These are phyloP conservation scores for Notiomystis cincta DNA, from an alignment of 2,113 vertebrate species.

Conservation along the genomic window DNA sequence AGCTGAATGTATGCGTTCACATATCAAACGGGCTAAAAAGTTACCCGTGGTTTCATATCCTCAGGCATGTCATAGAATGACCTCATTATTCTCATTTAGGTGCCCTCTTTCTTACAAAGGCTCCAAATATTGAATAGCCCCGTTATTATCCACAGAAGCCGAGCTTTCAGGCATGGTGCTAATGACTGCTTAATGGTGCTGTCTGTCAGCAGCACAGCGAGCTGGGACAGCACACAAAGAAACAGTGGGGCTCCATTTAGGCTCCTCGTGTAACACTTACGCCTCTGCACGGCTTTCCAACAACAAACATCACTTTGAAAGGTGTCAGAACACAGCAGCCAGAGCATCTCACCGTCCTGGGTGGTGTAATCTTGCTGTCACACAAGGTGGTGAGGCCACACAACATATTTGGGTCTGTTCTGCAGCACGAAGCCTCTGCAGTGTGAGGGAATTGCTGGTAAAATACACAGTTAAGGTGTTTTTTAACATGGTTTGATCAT, in stretches of 20 bases:
- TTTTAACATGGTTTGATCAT: not conserved
- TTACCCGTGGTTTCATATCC: slow-evolving; percentile 44
- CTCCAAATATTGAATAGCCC: slow-evolving; percentile 44
- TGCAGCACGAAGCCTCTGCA: not conserved
- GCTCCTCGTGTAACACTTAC: not conserved
- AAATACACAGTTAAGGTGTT: not conserved
- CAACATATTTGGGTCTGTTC: not conserved
- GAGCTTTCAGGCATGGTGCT: slow-evolving; percentile 54
- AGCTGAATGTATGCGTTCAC: not conserved
- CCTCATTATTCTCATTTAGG: slow-evolving; percentile 61
- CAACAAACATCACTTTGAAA: slow-evolving; percentile 29
- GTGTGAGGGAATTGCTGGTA: not conserved
- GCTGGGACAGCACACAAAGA: slow-evolving; percentile 61
- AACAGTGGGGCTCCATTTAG: slow-evolving; percentile 4
- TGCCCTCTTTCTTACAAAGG: slow-evolving; percentile 14
- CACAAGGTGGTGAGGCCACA: not conserved
- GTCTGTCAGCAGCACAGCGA: slow-evolving; percentile 67
- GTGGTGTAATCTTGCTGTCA: not conserved
- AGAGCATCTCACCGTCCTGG: not conserved
- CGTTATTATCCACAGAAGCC: slow-evolving; percentile 59
- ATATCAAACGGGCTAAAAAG: slow-evolving; percentile 31
- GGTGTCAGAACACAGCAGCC: not conserved
- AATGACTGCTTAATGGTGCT: slow-evolving; percentile 75
- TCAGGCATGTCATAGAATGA: slow-evolving; percentile 44
- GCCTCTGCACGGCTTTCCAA: not conserved